Conservation (phyloP, 2,113 vertebrate genomes). For the Rhinoptilus africanus region DNA sequence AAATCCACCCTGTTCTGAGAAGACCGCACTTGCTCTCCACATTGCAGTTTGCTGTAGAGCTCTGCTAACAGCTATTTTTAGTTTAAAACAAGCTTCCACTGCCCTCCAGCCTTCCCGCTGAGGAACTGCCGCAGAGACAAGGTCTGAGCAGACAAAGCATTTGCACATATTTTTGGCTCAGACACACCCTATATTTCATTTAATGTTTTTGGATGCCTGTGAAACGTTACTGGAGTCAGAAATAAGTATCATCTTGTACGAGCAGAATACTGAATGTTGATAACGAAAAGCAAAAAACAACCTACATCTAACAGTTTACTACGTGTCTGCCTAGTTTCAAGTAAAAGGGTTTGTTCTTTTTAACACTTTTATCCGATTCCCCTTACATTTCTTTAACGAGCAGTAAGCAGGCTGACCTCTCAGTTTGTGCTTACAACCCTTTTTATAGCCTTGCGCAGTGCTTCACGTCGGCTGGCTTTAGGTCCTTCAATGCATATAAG, state of each 20-base stretch:
- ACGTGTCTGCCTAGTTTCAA: not conserved
- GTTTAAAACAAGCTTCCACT: constrained; percentile 41
- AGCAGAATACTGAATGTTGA: not conserved
- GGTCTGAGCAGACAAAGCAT: not conserved
- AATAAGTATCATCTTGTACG: not conserved
- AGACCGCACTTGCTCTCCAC: not conserved
- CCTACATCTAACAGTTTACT: not conserved
- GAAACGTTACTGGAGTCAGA: not conserved
- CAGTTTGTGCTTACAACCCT: not conserved
- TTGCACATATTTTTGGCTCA: not conserved
- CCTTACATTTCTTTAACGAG: not conserved
- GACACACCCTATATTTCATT: not conserved
- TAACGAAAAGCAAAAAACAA: not conserved
- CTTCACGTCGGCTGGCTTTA: not conserved
- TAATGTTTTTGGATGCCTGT: not conserved
- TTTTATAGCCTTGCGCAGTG: not conserved
- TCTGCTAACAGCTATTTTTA: constrained; percentile 10
- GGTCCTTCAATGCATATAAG: not conserved
- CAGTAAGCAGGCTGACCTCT: not conserved
- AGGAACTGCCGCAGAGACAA: constrained; percentile 20
- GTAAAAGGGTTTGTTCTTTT: not conserved
- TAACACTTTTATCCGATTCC: not conserved
- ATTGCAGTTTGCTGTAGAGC: not conserved
- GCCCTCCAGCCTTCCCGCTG: constrained; percentile 57
- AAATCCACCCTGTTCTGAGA: not conserved